Evolutionary conservation across 2,888 invertebrate species (phyloP).

Genomic region (Leucophora obtusa): DNA sequence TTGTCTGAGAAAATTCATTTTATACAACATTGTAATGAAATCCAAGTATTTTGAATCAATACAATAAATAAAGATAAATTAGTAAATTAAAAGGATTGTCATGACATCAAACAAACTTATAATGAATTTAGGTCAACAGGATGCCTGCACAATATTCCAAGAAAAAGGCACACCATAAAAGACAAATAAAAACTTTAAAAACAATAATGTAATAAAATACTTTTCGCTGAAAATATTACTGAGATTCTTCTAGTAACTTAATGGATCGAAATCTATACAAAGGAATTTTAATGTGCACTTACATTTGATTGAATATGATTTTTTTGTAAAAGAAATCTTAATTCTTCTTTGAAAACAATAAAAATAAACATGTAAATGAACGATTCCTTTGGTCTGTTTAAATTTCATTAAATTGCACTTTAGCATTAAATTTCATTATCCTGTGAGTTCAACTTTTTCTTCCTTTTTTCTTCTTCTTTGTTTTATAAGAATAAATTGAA

Average conservation of each 20-base stretch:
- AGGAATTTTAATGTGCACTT: not conserved
- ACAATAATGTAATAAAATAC: slow-evolving; percentile 30
- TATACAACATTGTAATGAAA: not conserved
- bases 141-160: slow-evolving; percentile 26
- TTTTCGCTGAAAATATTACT: not conserved
- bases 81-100: not conserved
- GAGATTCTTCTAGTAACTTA: not conserved
- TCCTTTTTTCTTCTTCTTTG: not conserved
- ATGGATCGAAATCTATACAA: not conserved
- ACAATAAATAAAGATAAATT: not conserved
- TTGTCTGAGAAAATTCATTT: not conserved
- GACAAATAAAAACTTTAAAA: not conserved
- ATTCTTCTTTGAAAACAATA: slow-evolving; percentile 2
- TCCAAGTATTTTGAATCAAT: not conserved
- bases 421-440: slow-evolving; percentile 64
- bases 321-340: not conserved
- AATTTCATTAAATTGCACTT: slow-evolving; percentile 60
- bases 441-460: slow-evolving; percentile 5
- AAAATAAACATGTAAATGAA: not conserved
- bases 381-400: slow-evolving; percentile 29
- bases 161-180: not conserved
- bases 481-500: slow-evolving; percentile 51
- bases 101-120: not conserved
- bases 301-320: slow-evolving; percentile 26
- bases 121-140: slow-evolving; percentile 58